Percentiles rank a stretch among this genome's conserved stretches.
Conservation (phyloP, 2,113 vertebrate genomes). For the Rhinoptilus africanus region DNA sequence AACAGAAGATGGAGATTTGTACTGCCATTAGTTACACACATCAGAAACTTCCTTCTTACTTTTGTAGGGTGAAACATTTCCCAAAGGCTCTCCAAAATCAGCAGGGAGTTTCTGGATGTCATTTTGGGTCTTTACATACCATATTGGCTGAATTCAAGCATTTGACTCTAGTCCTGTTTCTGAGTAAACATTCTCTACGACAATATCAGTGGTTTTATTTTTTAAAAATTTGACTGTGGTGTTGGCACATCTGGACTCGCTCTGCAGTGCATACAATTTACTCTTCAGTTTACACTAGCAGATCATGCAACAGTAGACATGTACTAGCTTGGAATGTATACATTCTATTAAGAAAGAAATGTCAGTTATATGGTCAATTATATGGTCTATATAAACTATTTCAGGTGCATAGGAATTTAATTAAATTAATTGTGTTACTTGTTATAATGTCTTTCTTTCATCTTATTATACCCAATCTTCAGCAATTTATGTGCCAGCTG, state of each 20-base stretch:
- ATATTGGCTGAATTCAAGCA: not conserved
- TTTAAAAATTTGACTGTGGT: not conserved
- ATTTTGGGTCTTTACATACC: not conserved
- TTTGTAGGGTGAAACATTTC: not conserved
- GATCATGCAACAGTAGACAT: not conserved
- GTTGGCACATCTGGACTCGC: not conserved
- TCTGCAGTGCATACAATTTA: not conserved
- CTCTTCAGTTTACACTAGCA: not conserved
- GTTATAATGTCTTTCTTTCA: not conserved
- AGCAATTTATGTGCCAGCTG: not conserved
- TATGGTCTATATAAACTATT: not conserved
- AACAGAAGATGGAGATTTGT: not conserved
- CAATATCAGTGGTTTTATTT: not conserved
- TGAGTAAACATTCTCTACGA: not conserved
- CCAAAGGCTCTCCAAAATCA: not conserved
- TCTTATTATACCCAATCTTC: not conserved
- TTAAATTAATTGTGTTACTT: not conserved
- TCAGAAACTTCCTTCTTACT: not conserved
- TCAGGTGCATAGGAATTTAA: not conserved
- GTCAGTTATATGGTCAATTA: not conserved
- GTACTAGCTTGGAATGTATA: not conserved
- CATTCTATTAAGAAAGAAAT: not conserved
- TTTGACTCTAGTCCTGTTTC: not conserved
- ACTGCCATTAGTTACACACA: not conserved
- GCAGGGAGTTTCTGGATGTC: not conserved